Conservation (phyloP, 2,888 invertebrate genomes). For the Diarsia mendica region DNA sequence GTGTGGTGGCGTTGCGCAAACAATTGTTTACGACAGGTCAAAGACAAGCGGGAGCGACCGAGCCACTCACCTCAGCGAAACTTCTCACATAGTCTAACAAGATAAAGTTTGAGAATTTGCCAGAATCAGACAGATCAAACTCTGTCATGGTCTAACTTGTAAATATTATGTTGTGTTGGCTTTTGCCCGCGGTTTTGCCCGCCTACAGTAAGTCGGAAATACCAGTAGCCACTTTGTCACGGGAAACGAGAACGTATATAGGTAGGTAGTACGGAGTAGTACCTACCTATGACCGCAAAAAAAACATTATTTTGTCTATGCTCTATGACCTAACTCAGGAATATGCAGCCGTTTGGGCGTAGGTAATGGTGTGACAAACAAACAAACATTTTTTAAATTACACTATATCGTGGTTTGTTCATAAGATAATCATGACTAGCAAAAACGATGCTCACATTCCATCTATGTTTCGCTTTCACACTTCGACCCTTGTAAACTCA, state of each 20-base stretch:
- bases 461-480: neutral
- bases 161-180: neutral
- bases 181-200: neutral
- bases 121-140: conserved; percentile 18
- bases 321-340: neutral
- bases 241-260: no score
- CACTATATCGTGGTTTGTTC: no score
- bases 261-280: no score
- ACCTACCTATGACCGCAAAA: neutral
- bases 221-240: no score
- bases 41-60: conserved; percentile 2
- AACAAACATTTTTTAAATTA: no score
- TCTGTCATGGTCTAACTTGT: neutral
- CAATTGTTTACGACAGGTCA: conserved; percentile 37
- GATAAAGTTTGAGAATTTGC: conserved; percentile 26
- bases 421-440: neutral
- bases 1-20: conserved; percentile 3
- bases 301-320: no score
- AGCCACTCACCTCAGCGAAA: conserved; percentile 17
- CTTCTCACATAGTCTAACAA: conserved; percentile 10
- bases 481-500: neutral
- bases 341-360: no score
- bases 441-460: neutral
- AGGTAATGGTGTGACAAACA: no score
- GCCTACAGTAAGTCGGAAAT: no score